Base-by-base conservation (phyloP, 2,797 vertebrate genomes). In the Acanthiza pusilla region DNA sequence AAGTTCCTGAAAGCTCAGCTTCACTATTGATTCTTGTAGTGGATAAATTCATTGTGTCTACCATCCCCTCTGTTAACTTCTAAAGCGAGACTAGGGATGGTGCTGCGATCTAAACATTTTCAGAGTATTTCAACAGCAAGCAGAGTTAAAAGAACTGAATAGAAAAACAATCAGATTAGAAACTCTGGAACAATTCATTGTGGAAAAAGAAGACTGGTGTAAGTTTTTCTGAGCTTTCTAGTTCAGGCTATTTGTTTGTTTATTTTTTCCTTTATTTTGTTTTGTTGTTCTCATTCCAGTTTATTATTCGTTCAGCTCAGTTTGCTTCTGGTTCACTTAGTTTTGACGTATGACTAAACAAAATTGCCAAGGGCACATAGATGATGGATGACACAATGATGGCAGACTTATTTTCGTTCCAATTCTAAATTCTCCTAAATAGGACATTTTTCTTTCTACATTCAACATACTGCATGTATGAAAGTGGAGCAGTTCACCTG, bases 331-430 rank as follows among this genome's bases (percentile, higher is more conserved):
- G 80, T 96, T 95, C 79, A 79, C 63, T 94, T 93, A 77, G 50
- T 91, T 79, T 88, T 97, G 89, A 96, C 72, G 81, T 96, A 95
- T 55, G 76, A 95, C 68, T 66, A 89, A 95, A 94, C 32, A 85
- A 77, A 95, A 91, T 66, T 94, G 65, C 63, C 84, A 91, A 89
- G 75, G 85, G 68, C 77, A 67, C 25, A 57, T 55, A 76, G 38
- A 68, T 93, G 78, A 96, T 74, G 36, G 53, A 95, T 94, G 76
- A 85, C 60, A 79, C 83, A 67, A 70, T 89, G 55, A 94, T 90
- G 68, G 62, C 25, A 85, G 83, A 93, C 62, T 96, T 91, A 93
- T 88, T 95, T 96, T 96, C 83, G 75, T 96, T 55, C 43, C 55
- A 77, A 48, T 91, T 93, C 81, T 89, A 93, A 96, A 94, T 94